A percentile compares a stretch with the other conserved stretches of the same genome.
phyloP scores from a whole-genome alignment of 2,113 vertebrate species.

The Sturnus vulgaris region DNA sequence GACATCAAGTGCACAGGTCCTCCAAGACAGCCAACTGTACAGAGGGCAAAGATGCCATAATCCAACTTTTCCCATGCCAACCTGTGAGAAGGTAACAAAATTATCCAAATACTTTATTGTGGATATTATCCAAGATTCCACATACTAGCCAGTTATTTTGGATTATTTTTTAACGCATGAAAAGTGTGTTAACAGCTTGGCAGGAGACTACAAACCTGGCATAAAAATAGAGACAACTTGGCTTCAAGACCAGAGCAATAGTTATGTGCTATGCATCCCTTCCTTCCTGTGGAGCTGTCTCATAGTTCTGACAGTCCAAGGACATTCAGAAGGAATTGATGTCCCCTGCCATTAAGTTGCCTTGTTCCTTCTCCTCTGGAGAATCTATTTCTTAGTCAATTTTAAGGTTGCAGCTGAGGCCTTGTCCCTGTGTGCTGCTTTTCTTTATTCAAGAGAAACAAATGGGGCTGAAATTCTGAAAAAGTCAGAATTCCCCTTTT shows the following conservation, averaged over 20 bases:
- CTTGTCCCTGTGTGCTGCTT: background rate
- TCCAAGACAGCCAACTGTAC: background rate
- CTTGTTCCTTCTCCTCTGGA: background rate
- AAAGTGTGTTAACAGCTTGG: background rate
- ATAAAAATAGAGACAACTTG: background rate
- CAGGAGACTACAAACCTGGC: background rate
- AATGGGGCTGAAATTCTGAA: background rate
- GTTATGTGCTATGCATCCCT: background rate
- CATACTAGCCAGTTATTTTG: background rate
- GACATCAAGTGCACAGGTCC: background rate
- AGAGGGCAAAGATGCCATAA: background rate
- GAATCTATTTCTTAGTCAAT: background rate
- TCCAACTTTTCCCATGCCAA: background rate
- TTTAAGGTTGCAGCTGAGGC: background rate
- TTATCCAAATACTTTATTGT: background rate
- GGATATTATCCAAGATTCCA: background rate
- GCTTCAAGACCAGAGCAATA: background rate
- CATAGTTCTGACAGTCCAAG: background rate
- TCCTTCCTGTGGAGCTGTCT: background rate
- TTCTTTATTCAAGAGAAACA: background rate
- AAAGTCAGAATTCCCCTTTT: background rate
- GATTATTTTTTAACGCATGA: background rate
- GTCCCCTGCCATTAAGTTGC: background rate
- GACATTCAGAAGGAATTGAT: background rate
- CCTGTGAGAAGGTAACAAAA: background rate